Evolutionary conservation across 2,888 invertebrate species (phyloP).

Genomic region (Trachelus troglodyta): DNA sequence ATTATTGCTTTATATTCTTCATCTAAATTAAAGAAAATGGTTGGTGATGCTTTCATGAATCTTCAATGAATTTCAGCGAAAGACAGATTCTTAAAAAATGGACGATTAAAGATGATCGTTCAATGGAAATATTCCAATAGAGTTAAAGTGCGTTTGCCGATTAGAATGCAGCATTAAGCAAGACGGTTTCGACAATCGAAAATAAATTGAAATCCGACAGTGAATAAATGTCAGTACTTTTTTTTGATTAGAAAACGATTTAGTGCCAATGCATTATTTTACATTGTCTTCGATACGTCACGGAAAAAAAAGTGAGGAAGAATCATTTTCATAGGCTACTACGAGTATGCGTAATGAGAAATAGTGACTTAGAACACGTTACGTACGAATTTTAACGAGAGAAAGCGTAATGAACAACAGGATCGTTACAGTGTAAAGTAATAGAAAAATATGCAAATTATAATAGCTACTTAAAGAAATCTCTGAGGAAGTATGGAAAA

Average conservation of each 20-base stretch:
- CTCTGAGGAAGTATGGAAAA: background rate
- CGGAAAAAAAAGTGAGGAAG: background rate
- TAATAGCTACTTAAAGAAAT: background rate
- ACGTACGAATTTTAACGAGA: background rate
- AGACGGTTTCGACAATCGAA: background rate
- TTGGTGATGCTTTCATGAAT: background rate
- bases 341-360: background rate
- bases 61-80: background rate
- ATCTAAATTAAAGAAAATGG: background rate
- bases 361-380: too few species aligned
- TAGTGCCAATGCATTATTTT: background rate
- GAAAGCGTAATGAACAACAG: background rate
- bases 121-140: too few species aligned
- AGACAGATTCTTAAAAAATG: too few species aligned
- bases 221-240: background rate
- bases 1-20: background rate
- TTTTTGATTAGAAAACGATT: background rate
- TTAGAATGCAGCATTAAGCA: background rate
- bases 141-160: background rate
- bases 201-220: background rate
- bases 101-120: too few species aligned
- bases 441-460: background rate
- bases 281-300: background rate
- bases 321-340: background rate
- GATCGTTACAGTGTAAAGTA: background rate